Evolutionary conservation across 2,113 vertebrate species (phyloP).

Genomic region (Mus musculus): GRCm39 chr1:24069001-24069500

Average conservation of each 20-base stretch:
- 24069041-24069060: constrained; percentile 86
- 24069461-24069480: constrained; percentile 88
- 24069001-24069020: constrained; percentile 87
- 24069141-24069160: constrained; percentile 86
- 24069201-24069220: constrained; percentile 86
- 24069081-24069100: constrained; percentile 83
- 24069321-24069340: constrained; percentile 96
- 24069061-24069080: constrained; percentile 83
- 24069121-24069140: constrained; percentile 82
- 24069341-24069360: constrained; percentile 96
- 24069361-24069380: constrained; percentile 95
- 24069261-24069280: constrained; percentile 88
- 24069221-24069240: constrained; percentile 86
- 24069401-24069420: constrained; percentile 91
- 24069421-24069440: constrained; percentile 88
- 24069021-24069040: constrained; percentile 85
- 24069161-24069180: constrained; percentile 85
- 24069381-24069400: constrained; percentile 97
- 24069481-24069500: constrained; percentile 87
- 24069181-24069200: constrained; percentile 87
- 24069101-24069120: constrained; percentile 85
- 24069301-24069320: constrained; percentile 97
- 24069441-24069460: constrained; percentile 91
- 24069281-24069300: constrained; percentile 95
- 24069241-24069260: constrained; percentile 89